Conservation (phyloP, 2,888 invertebrate genomes). For the Pteria penguin region DNA sequence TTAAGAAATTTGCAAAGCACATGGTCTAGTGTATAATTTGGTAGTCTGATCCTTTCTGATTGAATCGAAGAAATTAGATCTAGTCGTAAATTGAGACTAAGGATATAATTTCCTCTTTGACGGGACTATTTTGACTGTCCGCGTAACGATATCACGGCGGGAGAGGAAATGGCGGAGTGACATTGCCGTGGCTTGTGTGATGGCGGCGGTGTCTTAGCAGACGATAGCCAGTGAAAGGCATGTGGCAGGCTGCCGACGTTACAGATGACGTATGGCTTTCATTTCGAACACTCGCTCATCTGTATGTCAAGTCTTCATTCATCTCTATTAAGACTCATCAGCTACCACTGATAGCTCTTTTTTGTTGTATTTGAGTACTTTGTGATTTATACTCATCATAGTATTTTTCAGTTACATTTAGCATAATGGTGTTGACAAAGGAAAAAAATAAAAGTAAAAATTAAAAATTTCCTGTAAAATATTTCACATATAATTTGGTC, state of each 20-base stretch:
- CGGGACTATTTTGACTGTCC: slow-evolving; percentile 18
- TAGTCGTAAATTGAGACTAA: slow-evolving; percentile 13
- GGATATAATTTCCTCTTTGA: slow-evolving; percentile 32
- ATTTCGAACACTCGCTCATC: background rate
- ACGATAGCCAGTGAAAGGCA: background rate
- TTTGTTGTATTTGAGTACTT: no score
- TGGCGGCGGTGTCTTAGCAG: background rate
- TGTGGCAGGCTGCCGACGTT: background rate
- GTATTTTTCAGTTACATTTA: no score
- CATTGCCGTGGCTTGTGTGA: background rate
- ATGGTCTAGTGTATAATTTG: slow-evolving; percentile 31
- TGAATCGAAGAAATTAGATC: slow-evolving; percentile 16
- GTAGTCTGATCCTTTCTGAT: slow-evolving; percentile 18
- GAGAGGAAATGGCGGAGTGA: slow-evolving; percentile 25
- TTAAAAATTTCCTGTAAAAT: no score
- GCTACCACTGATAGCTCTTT: no score
- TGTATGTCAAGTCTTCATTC: background rate
- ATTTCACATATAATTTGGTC: no score
- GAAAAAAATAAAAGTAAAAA: no score
- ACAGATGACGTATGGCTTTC: background rate
- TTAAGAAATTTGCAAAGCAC: slow-evolving; percentile 22
- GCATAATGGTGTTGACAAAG: no score
- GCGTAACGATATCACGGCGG: slow-evolving; percentile 12
- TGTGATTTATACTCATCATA: no score
- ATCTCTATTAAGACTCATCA: background rate